Evolutionary conservation across 2,113 vertebrate genomes (phyloP).

Genomic region (Mormoops blainvillei): DNA sequence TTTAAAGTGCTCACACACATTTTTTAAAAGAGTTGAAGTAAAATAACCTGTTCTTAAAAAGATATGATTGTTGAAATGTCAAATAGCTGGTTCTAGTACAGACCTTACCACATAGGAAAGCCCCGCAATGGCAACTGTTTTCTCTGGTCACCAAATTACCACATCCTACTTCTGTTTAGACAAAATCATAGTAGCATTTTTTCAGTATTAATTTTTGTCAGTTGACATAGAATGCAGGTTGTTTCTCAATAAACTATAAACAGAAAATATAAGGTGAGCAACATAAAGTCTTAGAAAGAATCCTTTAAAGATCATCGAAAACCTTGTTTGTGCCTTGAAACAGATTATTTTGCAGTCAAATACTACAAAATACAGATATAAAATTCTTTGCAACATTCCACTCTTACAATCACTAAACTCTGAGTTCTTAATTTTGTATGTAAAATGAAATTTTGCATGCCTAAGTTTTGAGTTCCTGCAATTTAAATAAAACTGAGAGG

Average conservation of each 20-base stretch:
- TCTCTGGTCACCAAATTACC: not conserved
- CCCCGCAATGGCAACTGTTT: not conserved
- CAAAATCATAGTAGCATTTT: not conserved
- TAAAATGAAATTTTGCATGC: not conserved
- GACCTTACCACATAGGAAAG: not conserved
- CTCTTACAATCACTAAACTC: not conserved
- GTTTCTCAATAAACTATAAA: not conserved
- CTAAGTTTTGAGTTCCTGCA: not conserved
- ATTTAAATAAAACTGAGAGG: not conserved
- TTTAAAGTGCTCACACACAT: not conserved
- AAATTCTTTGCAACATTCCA: not conserved
- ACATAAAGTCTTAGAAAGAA: not conserved
- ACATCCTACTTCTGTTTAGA: not conserved
- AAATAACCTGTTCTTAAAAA: not conserved
- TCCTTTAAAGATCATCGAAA: not conserved
- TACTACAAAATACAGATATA: not conserved
- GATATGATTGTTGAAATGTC: not conserved
- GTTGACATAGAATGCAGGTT: not conserved
- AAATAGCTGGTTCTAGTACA: not conserved
- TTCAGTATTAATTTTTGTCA: not conserved
- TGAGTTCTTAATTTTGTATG: not conserved
- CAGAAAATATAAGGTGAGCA: not conserved
- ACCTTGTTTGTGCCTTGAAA: not conserved
- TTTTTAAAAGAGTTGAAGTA: not conserved
- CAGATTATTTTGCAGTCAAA: not conserved